phyloP scores from a whole-genome alignment of 1,140 invertebrate genomes.

The Drosophila rufa region DNA sequence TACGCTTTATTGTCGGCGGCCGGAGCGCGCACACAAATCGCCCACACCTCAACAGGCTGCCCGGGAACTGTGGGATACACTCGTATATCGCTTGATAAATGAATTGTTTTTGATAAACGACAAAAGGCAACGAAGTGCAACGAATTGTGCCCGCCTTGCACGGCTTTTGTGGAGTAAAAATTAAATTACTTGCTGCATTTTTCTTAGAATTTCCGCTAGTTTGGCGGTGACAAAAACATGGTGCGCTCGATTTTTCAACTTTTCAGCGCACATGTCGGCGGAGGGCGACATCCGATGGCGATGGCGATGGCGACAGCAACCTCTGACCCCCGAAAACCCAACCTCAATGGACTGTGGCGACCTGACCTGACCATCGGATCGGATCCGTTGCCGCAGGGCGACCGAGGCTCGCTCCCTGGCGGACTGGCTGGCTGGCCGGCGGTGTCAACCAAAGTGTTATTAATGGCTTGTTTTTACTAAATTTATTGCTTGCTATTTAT shows the following conservation, averaged over 20 bases:
- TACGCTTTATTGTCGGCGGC: conserved; percentile 43
- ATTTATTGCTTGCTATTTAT: conserved; percentile 83
- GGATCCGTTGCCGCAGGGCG: conserved; percentile 27
- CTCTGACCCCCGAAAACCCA: conserved; percentile 42
- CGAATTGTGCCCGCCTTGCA: conserved; percentile 54
- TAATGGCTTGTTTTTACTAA: conserved; percentile 84
- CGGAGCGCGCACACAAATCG: conserved; percentile 37
- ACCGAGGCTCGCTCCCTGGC: conserved; percentile 13
- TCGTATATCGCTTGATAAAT: conserved; percentile 23
- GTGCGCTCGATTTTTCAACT: conserved; percentile 78
- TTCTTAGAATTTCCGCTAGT: conserved; percentile 69
- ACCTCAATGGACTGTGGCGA: conserved; percentile 31
- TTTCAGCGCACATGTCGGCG: conserved; percentile 53
- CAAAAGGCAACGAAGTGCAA: conserved; percentile 68
- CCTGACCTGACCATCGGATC: conserved; percentile 57
- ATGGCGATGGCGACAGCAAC: conserved; percentile 33
- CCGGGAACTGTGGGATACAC: background rate
- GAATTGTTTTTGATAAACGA: conserved; percentile 41
- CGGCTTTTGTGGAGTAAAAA: conserved; percentile 32
- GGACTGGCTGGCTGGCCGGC: conserved; percentile 23
- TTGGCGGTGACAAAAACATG: conserved; percentile 77
- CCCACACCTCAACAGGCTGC: conserved; percentile 42
- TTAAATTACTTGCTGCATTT: conserved; percentile 62
- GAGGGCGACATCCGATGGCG: conserved; percentile 10
- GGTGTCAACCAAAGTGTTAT: conserved; percentile 81